Conservation (phyloP, 2,113 vertebrate genomes). For the Xenopus laevis region DNA sequence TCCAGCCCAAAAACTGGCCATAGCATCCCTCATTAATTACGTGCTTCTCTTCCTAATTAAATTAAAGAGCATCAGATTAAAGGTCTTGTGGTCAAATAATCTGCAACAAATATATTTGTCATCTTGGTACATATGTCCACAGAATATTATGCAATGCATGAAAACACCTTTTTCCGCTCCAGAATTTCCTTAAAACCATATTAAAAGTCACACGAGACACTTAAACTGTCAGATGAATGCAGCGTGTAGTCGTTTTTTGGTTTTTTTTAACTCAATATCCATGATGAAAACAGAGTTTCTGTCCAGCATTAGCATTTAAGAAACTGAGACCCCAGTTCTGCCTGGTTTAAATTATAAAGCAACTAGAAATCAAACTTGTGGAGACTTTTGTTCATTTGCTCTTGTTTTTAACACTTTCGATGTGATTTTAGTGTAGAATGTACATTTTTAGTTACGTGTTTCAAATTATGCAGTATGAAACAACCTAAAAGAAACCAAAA, state of each 20-base stretch:
- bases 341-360: constrained; percentile 39
- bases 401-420: constrained; percentile 19
- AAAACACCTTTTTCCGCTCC: neutral
- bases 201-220: constrained; percentile 8
- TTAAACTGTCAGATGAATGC: constrained; percentile 8
- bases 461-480: constrained; percentile 1
- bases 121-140: neutral
- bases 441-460: neutral
- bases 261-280: neutral
- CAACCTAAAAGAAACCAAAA: neutral
- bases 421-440: constrained; percentile 13
- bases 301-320: neutral
- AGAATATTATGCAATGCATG: constrained; percentile 1
- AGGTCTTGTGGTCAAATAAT: neutral
- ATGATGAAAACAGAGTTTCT: neutral
- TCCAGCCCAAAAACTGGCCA: too few relatives aligned
- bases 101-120: neutral
- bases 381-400: constrained; percentile 5
- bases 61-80: too few relatives aligned
- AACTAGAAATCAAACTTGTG: constrained; percentile 25
- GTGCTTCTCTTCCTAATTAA: too few relatives aligned
- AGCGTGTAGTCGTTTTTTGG: too few relatives aligned
- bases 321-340: constrained; percentile 23
- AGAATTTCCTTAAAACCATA: neutral
- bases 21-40: too few relatives aligned